These are phyloP conservation scores for Oxygymnocypris stewartii DNA, from an alignment of 2,113 vertebrate species.

Conservation along the genomic window DNA sequence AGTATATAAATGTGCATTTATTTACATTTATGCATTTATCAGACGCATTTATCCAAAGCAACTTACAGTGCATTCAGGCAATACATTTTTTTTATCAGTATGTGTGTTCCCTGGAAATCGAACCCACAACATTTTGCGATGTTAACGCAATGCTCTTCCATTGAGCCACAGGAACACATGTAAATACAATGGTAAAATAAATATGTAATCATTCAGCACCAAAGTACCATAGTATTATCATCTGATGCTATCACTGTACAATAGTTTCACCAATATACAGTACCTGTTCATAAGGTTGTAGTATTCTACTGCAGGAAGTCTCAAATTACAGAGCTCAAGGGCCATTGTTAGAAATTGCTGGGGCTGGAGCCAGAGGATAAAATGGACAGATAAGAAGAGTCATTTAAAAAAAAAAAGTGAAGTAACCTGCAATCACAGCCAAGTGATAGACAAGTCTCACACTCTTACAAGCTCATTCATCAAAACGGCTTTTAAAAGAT, in stretches of 20 bases:
- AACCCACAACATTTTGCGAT: too few species aligned
- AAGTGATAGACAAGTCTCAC: not conserved
- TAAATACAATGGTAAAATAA: not conserved
- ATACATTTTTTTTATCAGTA: too few species aligned
- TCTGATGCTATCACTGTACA: not conserved
- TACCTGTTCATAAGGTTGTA: not conserved
- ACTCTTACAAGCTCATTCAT: not conserved
- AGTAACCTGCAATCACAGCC: not conserved
- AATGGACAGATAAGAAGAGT: not conserved
- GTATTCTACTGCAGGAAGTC: not conserved
- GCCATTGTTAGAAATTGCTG: not conserved
- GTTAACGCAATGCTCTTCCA: too few species aligned
- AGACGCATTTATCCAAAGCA: too few species aligned
- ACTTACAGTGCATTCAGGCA: too few species aligned
- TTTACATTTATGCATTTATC: too few species aligned
- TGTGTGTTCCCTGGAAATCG: too few species aligned
- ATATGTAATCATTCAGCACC: not conserved
- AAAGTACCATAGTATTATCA: not conserved
- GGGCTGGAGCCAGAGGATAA: not conserved
- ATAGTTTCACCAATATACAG: not conserved
- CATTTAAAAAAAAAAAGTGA: not conserved
- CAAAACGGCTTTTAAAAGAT: not conserved
- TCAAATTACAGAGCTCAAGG: constrained; percentile 1
- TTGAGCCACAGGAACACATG: not conserved
- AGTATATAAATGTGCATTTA: not conserved